Conservation (phyloP, 2,113 vertebrate species). For the Vidua chalybeata region DNA sequence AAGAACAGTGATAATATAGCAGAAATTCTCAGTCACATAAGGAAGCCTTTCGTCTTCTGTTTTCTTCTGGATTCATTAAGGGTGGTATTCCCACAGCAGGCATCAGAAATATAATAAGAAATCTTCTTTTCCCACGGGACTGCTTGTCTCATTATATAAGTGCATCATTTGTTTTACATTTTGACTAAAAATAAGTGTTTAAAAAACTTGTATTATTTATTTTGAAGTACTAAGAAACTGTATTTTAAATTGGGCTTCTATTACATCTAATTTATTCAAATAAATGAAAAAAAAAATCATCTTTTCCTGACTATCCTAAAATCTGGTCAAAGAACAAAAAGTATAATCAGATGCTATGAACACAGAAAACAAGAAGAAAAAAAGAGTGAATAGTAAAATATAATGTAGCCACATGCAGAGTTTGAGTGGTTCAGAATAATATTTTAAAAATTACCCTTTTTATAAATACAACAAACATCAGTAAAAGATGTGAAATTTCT, state of each 20-base stretch:
- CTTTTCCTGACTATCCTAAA: neutral
- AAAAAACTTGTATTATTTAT: neutral
- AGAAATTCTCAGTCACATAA: neutral
- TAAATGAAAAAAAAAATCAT: neutral
- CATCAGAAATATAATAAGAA: neutral
- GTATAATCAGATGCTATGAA: neutral
- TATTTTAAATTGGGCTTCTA: neutral
- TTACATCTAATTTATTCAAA: neutral
- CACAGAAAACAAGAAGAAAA: neutral
- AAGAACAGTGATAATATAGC: neutral
- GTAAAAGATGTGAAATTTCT: neutral
- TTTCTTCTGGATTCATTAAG: neutral
- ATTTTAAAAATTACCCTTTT: neutral
- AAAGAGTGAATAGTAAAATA: neutral
- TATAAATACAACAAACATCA: neutral
- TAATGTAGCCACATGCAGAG: neutral
- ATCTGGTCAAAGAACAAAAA: neutral
- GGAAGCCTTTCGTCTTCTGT: neutral
- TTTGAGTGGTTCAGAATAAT: neutral
- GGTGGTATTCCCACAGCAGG: neutral
- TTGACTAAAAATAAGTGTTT: neutral
- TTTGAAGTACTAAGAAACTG: neutral
- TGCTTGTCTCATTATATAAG: neutral
- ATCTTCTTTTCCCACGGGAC: neutral
- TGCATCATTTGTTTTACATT: neutral